Percentiles rank a stretch among this genome's conserved stretches.
phyloP scores from a whole-genome alignment of 2,797 vertebrate species.

The Xenentodon cancila region DNA sequence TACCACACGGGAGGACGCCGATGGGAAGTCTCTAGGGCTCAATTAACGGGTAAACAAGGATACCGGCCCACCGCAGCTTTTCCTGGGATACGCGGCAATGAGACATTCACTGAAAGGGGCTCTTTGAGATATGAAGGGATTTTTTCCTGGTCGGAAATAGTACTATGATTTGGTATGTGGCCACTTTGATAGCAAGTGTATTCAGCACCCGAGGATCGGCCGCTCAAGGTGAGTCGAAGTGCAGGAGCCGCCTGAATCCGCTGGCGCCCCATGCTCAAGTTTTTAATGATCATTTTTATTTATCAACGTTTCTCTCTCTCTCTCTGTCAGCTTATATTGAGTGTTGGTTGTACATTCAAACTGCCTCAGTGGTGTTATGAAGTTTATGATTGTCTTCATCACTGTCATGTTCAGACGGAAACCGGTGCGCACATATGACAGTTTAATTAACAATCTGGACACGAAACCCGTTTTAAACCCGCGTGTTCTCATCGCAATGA shows the following conservation, averaged over 20 bases:
- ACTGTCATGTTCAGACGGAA: constrained; percentile 45
- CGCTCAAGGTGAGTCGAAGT: constrained; percentile 98
- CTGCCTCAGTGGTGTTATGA: constrained; percentile 32
- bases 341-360: no score
- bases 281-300: constrained; percentile 14
- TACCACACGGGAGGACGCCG: constrained; percentile 79
- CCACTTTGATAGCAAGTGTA: constrained; percentile 99
- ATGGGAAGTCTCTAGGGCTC: constrained; percentile 83
- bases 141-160: constrained; percentile 89
- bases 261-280: constrained; percentile 39
- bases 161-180: constrained; percentile 99
- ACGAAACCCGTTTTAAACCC: no score
- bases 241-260: constrained; percentile 71
- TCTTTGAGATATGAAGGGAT: constrained; percentile 90
- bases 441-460: no score
- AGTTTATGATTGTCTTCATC: constrained; percentile 64
- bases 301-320: no score
- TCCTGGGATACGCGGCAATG: constrained; percentile 71
- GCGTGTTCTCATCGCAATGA: neutral
- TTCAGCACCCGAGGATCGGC: constrained; percentile 94
- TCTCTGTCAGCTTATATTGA: neutral
- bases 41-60: constrained; percentile 76
- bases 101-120: constrained; percentile 79
- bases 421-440: neutral
- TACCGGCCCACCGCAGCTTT: constrained; percentile 72